phyloP scores from a whole-genome alignment of 2,888 invertebrate genomes.

The Panzeria rudis region DNA sequence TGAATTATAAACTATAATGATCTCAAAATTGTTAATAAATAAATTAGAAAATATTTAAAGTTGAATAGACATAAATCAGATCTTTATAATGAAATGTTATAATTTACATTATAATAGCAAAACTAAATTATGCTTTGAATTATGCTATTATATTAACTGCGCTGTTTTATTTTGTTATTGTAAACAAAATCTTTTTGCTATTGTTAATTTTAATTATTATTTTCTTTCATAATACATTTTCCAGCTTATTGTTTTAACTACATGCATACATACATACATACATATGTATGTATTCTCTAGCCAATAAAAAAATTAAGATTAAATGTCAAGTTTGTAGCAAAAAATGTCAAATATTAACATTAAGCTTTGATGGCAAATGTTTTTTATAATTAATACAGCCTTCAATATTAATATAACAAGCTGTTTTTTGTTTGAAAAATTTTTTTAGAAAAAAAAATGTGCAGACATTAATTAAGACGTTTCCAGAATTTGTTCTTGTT shows the following conservation, averaged over 20 bases:
- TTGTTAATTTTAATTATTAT: conserved; percentile 34
- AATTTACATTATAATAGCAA: conserved; percentile 13
- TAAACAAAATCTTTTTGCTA: conserved; percentile 1
- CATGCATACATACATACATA: not conserved
- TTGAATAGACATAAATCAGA: not conserved
- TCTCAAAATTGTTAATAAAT: conserved; percentile 22
- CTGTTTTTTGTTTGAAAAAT: conserved; percentile 1
- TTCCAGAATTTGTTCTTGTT: too few species aligned
- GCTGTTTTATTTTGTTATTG: not conserved
- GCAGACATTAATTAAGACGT: not conserved
- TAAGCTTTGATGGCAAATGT: not conserved
- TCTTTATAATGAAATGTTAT: conserved; percentile 14
- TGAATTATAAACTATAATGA: not conserved
- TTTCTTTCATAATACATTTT: conserved; percentile 15
- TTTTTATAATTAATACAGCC: conserved; percentile 26
- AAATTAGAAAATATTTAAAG: conserved; percentile 3
- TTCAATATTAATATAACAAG: conserved; percentile 9
- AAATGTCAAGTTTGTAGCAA: conserved; percentile 57
- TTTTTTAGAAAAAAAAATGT: not conserved
- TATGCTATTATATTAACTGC: not conserved
- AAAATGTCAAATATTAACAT: conserved; percentile 1
- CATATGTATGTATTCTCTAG: not conserved
- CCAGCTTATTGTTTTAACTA: not conserved
- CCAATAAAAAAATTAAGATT: conserved; percentile 19
- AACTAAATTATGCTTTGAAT: not conserved